Evolutionary conservation across 2,797 vertebrate genomes (phyloP).

Genomic region (Notolabrus celidotus): DNA sequence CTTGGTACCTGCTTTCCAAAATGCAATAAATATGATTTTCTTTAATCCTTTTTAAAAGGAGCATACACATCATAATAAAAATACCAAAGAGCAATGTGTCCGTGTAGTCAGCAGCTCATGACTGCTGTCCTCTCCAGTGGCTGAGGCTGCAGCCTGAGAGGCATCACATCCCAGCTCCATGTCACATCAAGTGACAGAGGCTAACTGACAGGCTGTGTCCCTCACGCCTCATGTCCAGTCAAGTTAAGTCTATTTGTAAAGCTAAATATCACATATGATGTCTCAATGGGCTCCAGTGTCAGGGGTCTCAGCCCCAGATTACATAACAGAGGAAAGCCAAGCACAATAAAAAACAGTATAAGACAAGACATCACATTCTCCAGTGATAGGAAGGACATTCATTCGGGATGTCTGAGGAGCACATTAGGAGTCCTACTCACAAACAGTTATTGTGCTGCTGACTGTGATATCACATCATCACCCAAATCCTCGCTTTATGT

Average conservation of each 20-base stretch:
- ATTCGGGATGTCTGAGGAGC: too few species aligned
- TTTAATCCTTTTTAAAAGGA: neutral
- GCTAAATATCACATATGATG: slow-evolving; percentile 18
- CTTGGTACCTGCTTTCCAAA: neutral
- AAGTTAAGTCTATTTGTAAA: slow-evolving; percentile 49
- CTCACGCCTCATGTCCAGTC: slow-evolving; percentile 42
- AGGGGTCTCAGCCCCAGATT: neutral
- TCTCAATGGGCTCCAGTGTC: slow-evolving; percentile 32
- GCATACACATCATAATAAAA: slow-evolving; percentile 4
- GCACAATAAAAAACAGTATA: neutral
- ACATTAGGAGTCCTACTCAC: too few species aligned
- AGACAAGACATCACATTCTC: slow-evolving; percentile 2
- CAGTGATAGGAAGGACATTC: too few species aligned
- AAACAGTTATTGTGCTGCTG: too few species aligned
- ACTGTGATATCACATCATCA: too few species aligned
- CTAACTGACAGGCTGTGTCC: slow-evolving; percentile 53
- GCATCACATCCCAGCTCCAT: slow-evolving; percentile 37
- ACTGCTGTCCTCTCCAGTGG: slow-evolving; percentile 12
- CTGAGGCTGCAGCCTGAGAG: slow-evolving; percentile 34
- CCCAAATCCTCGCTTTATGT: too few species aligned
- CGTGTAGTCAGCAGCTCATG: neutral
- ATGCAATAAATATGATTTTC: neutral
- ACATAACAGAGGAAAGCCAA: slow-evolving; percentile 9
- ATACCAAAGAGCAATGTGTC: neutral
- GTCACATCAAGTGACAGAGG: slow-evolving; percentile 57